These are phyloP conservation scores for Pseudotriccus pelzelni DNA, from an alignment of 2,797 vertebrate species.

Conservation along the genomic window DNA sequence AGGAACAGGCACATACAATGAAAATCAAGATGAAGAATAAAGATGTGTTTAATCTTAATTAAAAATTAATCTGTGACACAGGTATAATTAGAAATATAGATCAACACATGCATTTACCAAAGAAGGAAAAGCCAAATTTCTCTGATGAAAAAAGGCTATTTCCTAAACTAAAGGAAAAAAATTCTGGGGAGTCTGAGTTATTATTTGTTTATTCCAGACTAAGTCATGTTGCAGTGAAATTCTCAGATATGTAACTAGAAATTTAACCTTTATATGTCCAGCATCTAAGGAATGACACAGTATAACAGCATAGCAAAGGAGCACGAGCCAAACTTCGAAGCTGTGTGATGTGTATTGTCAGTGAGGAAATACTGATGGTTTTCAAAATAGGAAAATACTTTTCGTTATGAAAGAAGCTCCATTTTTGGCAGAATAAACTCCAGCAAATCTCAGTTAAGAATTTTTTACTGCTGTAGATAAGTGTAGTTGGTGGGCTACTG, in stretches of 20 bases:
- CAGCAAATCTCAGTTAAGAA: not conserved
- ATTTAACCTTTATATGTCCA: not conserved
- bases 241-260: not conserved
- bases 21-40: not conserved
- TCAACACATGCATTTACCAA: not conserved
- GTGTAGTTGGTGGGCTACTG: not conserved
- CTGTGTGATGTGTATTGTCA: not conserved
- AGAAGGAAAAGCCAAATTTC: not conserved
- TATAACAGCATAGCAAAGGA: not conserved
- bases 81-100: not conserved
- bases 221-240: not conserved
- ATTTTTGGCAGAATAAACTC: not conserved
- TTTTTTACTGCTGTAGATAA: not conserved
- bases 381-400: not conserved
- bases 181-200: not conserved
- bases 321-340: not conserved
- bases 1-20: not conserved
- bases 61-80: not conserved
- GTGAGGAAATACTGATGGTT: not conserved
- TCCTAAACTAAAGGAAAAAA: not conserved
- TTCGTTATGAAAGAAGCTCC: not conserved
- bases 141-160: not conserved
- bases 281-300: not conserved
- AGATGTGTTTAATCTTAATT: not conserved
- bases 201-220: not conserved